Percentiles rank a stretch among this genome's conserved stretches.
Evolutionary conservation across 2,113 vertebrate genomes (phyloP).

Genomic region (Prunella fulvescens): DNA sequence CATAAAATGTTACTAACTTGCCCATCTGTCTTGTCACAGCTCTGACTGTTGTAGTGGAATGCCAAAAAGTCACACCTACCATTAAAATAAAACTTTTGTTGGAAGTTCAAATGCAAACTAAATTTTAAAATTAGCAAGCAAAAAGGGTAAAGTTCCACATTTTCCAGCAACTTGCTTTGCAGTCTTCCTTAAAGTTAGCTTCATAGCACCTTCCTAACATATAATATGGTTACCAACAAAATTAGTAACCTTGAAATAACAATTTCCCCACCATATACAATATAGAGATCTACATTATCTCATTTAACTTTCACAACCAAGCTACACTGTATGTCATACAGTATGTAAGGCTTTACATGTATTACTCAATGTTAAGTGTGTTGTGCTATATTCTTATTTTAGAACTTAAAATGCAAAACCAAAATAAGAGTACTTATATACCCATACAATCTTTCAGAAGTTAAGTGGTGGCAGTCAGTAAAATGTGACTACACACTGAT

Average conservation of each 20-base stretch:
- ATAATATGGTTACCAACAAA: background rate
- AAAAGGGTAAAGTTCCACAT: background rate
- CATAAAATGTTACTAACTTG: background rate
- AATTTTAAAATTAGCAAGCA: background rate
- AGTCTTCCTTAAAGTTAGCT: background rate
- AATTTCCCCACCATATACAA: background rate
- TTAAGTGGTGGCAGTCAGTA: background rate
- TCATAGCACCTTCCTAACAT: background rate
- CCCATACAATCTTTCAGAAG: background rate
- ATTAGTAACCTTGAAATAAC: background rate
- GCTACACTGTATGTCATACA: background rate
- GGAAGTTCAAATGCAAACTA: background rate
- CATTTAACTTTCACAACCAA: background rate
- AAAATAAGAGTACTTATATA: rapidly evolving
- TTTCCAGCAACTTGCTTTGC: background rate
- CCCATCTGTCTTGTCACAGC: background rate
- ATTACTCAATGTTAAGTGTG: background rate
- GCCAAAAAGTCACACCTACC: background rate
- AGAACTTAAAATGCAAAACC: background rate
- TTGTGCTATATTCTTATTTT: background rate
- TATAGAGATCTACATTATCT: background rate
- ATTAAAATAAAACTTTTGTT: background rate
- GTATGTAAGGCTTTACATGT: background rate
- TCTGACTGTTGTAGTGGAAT: background rate
- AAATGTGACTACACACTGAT: background rate